phyloP scores from a whole-genome alignment of 2,888 invertebrate genomes.

The Leptinotarsa haldemani region DNA sequence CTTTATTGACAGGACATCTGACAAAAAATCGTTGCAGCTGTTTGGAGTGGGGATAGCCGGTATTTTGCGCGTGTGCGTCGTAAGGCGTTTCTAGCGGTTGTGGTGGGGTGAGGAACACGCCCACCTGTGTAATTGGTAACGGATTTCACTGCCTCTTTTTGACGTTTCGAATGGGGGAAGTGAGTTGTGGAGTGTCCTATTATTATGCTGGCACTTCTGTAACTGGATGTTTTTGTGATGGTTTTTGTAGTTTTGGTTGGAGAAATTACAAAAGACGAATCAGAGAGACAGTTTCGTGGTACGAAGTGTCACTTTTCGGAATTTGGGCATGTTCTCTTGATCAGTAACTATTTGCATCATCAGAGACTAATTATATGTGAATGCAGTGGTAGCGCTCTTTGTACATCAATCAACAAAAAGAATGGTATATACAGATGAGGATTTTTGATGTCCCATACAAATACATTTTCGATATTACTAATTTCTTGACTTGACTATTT shows the following conservation, averaged over 20 bases:
- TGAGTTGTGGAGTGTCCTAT: not conserved
- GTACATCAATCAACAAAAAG: too few species aligned
- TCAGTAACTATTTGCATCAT: too few species aligned
- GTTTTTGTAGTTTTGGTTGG: conserved; percentile 5
- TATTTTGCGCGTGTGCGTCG: conserved; percentile 50
- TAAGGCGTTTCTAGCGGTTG: conserved; percentile 44
- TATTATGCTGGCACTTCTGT: conserved; percentile 9
- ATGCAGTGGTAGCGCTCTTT: too few species aligned
- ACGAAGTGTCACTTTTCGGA: not conserved
- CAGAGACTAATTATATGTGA: too few species aligned
- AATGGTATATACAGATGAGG: too few species aligned
- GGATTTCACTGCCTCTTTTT: conserved; percentile 31
- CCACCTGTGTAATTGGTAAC: conserved; percentile 45
- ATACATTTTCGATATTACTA: too few species aligned
- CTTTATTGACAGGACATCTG: conserved; percentile 59
- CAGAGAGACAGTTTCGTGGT: not conserved
- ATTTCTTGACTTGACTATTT: too few species aligned
- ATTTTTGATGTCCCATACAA: too few species aligned
- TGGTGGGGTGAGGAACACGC: conserved; percentile 37
- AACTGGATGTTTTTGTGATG: not conserved
- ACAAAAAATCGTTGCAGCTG: conserved; percentile 64
- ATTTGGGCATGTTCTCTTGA: too few species aligned
- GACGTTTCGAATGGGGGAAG: conserved; percentile 24
- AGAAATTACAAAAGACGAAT: conserved; percentile 1
- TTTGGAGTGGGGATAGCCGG: conserved; percentile 49